These are phyloP conservation scores for Pristiophorus japonicus DNA, from an alignment of 2,113 vertebrate species.

Conservation along the genomic window DNA sequence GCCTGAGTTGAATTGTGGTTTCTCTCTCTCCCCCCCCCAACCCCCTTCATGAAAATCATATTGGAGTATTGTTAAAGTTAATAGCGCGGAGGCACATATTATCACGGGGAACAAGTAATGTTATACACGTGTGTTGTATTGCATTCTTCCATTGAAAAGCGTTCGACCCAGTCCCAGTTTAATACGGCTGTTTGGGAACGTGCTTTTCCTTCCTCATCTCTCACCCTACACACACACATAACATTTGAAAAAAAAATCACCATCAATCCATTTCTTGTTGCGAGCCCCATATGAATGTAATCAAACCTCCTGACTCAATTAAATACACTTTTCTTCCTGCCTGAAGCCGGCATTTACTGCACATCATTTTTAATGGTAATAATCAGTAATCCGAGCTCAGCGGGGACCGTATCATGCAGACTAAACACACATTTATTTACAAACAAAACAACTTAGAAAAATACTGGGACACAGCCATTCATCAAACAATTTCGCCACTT, in stretches of 20 bases:
- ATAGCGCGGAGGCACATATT: background rate
- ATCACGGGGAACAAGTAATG: background rate
- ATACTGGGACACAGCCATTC: background rate
- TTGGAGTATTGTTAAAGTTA: background rate
- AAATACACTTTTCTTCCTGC: background rate
- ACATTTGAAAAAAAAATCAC: background rate
- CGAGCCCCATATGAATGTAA: background rate
- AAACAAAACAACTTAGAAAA: slow-evolving; percentile 24
- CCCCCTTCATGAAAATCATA: background rate
- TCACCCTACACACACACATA: background rate
- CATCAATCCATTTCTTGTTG: slow-evolving; percentile 3
- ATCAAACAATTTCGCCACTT: background rate
- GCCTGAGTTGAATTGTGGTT: background rate
- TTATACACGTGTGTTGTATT: background rate
- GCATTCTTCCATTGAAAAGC: background rate
- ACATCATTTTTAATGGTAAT: slow-evolving; percentile 25
- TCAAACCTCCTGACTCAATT: background rate
- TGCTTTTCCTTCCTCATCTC: background rate
- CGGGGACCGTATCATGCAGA: slow-evolving; percentile 10
- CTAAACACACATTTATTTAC: slow-evolving; percentile 14
- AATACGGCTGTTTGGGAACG: background rate
- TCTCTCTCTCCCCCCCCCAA: background rate
- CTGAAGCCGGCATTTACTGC: background rate
- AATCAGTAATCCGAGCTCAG: slow-evolving; percentile 14
- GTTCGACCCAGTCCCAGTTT: background rate